These are phyloP conservation scores for Pocota personata DNA, from an alignment of 2,888 invertebrate genomes.

Conservation along the genomic window DNA sequence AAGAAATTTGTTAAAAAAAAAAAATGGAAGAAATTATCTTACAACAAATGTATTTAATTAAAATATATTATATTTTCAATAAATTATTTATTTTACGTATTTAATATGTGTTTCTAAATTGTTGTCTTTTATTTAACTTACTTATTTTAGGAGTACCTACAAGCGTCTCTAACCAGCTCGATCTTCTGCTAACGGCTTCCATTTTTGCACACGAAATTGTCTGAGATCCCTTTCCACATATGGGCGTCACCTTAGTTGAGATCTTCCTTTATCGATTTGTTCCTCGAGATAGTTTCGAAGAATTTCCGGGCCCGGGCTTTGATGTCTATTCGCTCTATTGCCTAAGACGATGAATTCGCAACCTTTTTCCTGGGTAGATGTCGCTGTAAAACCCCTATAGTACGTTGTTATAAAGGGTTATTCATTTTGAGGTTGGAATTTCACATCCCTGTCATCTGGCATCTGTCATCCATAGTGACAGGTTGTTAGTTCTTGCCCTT, in stretches of 20 bases:
- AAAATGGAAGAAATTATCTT: background rate
- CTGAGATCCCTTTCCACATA: background rate
- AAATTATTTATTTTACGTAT: slow-evolving; percentile 56
- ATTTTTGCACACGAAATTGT: too few species aligned
- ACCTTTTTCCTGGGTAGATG: too few species aligned
- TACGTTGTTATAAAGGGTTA: too few species aligned
- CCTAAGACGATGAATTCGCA: background rate
- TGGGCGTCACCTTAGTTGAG: background rate
- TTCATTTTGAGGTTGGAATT: too few species aligned
- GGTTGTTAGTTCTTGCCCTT: too few species aligned
- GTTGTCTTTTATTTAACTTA: background rate
- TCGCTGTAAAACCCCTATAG: too few species aligned
- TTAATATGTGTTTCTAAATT: slow-evolving; percentile 10
- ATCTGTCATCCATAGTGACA: too few species aligned
- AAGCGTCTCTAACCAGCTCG: too few species aligned
- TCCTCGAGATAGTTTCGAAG: background rate
- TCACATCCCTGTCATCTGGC: too few species aligned
- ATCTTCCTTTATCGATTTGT: background rate
- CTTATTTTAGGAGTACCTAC: too few species aligned
- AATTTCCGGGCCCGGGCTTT: background rate
- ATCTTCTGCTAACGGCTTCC: too few species aligned
- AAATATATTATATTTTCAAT: slow-evolving; percentile 53
- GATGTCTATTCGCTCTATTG: too few species aligned
- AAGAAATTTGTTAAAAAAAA: slow-evolving; percentile 26
- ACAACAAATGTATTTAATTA: slow-evolving; percentile 27